Evolutionary conservation across 2,888 invertebrate genomes (phyloP).

Genomic region (Habrosyne pyritoides): DNA sequence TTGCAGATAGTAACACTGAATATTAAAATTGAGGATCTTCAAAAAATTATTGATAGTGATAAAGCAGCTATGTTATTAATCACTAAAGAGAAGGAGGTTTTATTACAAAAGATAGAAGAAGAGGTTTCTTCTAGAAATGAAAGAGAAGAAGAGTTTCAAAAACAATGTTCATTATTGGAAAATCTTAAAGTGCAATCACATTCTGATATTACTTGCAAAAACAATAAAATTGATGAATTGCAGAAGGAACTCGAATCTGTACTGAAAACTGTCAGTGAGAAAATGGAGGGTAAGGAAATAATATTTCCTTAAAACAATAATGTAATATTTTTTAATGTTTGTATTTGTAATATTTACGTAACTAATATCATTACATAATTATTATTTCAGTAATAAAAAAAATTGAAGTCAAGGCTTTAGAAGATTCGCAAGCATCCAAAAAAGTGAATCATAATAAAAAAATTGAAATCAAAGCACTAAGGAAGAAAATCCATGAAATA

Average conservation of each 20-base stretch:
- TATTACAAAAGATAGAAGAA: constrained; percentile 38
- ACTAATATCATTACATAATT: background rate
- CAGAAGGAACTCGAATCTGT: constrained; percentile 28
- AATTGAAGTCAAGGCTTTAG: constrained; percentile 29
- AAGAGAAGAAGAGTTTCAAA: constrained; percentile 47
- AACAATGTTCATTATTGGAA: constrained; percentile 37
- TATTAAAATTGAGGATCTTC: constrained; percentile 38
- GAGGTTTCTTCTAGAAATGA: constrained; percentile 36
- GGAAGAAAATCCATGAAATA: constrained; percentile 30
- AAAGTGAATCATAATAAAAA: constrained; percentile 30
- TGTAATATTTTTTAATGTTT: no score
- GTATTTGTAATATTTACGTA: background rate
- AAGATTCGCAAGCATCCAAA: constrained; percentile 27
- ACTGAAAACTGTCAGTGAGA: constrained; percentile 36
- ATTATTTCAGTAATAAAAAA: constrained; percentile 39
- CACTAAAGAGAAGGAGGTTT: constrained; percentile 36
- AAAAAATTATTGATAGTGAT: constrained; percentile 29
- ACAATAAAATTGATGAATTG: constrained; percentile 26
- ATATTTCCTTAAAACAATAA: background rate
- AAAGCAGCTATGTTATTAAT: constrained; percentile 26
- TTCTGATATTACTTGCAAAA: constrained; percentile 35
- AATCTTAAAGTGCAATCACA: constrained; percentile 33
- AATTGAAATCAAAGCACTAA: constrained; percentile 33
- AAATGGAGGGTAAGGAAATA: constrained; percentile 38
- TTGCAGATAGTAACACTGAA: constrained; percentile 36